phyloP scores from a whole-genome alignment of 2,888 invertebrate species.

The Cosmia pyralina region DNA sequence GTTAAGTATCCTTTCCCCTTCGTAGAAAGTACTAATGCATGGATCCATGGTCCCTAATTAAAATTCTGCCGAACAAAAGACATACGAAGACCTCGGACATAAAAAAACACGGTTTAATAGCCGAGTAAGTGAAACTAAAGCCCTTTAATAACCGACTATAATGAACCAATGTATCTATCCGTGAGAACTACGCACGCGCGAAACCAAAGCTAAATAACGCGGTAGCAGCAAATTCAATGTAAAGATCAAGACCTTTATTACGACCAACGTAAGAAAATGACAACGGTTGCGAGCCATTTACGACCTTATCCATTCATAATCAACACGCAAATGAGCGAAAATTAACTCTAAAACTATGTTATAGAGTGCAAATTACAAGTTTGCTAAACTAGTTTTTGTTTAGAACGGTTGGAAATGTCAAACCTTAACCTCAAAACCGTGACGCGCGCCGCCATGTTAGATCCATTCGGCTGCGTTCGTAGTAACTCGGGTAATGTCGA shows the following conservation, averaged over 20 bases:
- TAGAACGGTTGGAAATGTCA: constrained; percentile 87
- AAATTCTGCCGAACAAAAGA: constrained; percentile 60
- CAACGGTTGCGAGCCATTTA: constrained; percentile 79
- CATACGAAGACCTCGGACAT: constrained; percentile 59
- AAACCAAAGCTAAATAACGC: constrained; percentile 77
- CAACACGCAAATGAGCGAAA: constrained; percentile 64
- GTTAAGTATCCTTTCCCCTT: constrained; percentile 19
- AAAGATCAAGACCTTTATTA: constrained; percentile 88
- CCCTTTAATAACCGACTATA: constrained; percentile 77
- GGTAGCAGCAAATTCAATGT: constrained; percentile 83
- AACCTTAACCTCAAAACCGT: constrained; percentile 90
- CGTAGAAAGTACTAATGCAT: constrained; percentile 49
- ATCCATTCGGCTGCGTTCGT: constrained; percentile 80
- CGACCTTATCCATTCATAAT: constrained; percentile 69
- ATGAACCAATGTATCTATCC: constrained; percentile 77
- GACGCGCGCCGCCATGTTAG: constrained; percentile 86
- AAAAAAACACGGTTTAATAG: constrained; percentile 70
- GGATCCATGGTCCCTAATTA: constrained; percentile 45
- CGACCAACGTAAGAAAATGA: constrained; percentile 80
- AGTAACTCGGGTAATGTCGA: constrained; percentile 72
- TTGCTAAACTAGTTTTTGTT: constrained; percentile 69
- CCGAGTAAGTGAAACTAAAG: constrained; percentile 67
- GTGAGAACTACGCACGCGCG: constrained; percentile 80
- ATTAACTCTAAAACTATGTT: constrained; percentile 68
- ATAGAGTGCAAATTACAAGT: constrained; percentile 63